Evolutionary conservation across 2,888 invertebrate genomes (phyloP).

Genomic region (Auanema freiburgensis): DNA sequence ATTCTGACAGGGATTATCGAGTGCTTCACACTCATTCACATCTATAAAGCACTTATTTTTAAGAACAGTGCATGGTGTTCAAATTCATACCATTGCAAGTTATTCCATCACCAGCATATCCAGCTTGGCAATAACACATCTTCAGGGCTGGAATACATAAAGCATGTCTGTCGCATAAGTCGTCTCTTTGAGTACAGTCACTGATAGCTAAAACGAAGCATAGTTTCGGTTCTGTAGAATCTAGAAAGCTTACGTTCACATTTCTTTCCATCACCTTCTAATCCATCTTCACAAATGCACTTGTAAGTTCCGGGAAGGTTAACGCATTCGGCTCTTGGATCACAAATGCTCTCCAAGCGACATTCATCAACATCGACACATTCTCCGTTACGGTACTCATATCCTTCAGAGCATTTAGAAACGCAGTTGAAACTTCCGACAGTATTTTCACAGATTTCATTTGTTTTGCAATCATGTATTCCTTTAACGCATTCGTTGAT

Average conservation of each 20-base stretch:
- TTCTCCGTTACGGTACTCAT: slow-evolving; percentile 33
- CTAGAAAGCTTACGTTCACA: slow-evolving; percentile 46
- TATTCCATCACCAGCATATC: slow-evolving; percentile 59
- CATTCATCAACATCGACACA: slow-evolving; percentile 57
- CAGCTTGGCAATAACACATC: slow-evolving; percentile 54
- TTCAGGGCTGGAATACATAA: slow-evolving; percentile 48
- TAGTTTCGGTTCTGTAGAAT: background rate
- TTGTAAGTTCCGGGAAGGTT: slow-evolving; percentile 52
- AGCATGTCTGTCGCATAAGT: slow-evolving; percentile 59
- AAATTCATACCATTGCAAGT: slow-evolving; percentile 45
- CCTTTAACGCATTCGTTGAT: slow-evolving; percentile 57
- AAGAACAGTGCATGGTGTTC: background rate
- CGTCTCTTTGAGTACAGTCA: slow-evolving; percentile 50
- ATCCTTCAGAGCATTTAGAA: slow-evolving; percentile 48
- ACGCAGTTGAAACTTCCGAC: slow-evolving; percentile 53
- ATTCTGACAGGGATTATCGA: slow-evolving; percentile 44
- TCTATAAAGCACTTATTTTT: slow-evolving; percentile 35
- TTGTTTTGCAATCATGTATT: slow-evolving; percentile 66
- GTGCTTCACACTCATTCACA: slow-evolving; percentile 60
- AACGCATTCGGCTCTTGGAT: slow-evolving; percentile 47
- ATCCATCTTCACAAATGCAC: slow-evolving; percentile 57
- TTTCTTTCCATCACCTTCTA: slow-evolving; percentile 50
- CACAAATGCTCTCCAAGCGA: slow-evolving; percentile 25
- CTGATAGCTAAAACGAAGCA: slow-evolving; percentile 42
- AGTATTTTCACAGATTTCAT: slow-evolving; percentile 53